Base-by-base conservation (phyloP, 2,113 vertebrate species). In the Prionailurus viverrinus region DNA sequence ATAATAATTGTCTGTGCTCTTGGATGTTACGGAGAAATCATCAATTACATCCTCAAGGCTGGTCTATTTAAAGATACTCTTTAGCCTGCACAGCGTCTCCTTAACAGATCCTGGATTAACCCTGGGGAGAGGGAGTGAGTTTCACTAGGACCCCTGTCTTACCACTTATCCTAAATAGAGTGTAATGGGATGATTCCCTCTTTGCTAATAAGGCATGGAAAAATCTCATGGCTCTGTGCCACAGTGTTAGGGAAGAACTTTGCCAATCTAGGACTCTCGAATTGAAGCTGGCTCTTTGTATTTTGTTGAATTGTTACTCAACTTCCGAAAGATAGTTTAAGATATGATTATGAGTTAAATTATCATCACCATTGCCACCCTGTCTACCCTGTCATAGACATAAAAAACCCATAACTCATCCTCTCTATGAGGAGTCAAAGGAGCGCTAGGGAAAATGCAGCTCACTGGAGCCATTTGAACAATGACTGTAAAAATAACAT, bases 401-500 rank as follows among this genome's bases (percentile, higher is more conserved):
- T 80, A 41, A 96, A 97, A 85, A 91, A 31, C 51, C 33, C 18
- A 39, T 92, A 98, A 96, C 61, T 92, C 91, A 97, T 92, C 39
- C 80, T 96, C 87, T 96, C 48, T 74, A 87, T 78, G 36, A 98
- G 66, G 94, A 97, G 83, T 94, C 83, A 97, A 97, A 95, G 41
- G 27, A 97, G 19, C 83, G 94, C 61, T 25, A 90, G 89, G 91
- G 92, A 91, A 94, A 97, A 93, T 41, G 36, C 12, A 79, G 96
- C 84, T 92, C 85, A 15, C 48, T 94, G 95, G 89, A 87, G 51
- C 58, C 78, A 79, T 96, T 97, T 97, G 73, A 98, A 97, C 92
- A 97, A 93, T 94, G 92, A 96, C 83, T 97, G 89, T 95, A 95
- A 98, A 98, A 98, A 97, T 97, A 96, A 95, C 95, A 97, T 91